A percentile compares a stretch with the other conserved stretches of the same genome.
Evolutionary conservation across 2,113 vertebrate genomes (phyloP).

Genomic region (Hippotragus niger): DNA sequence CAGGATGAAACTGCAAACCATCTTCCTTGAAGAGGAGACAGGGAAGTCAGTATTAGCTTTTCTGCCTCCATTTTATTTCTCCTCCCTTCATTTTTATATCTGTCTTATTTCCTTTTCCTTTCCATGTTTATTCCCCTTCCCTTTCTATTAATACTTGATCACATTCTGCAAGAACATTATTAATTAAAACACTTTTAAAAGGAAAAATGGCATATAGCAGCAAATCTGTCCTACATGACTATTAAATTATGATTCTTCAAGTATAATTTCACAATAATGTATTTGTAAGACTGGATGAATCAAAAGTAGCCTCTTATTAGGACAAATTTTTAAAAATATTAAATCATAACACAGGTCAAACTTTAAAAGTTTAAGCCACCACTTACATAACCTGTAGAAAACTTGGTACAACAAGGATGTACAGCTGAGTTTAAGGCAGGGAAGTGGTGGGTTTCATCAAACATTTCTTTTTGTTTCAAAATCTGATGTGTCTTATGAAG

Average conservation of each 20-base stretch:
- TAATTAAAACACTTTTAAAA: not conserved
- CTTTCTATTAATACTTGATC: not conserved
- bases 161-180: not conserved
- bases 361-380: not conserved
- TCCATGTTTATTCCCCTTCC: not conserved
- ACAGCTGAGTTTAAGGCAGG: not conserved
- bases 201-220: not conserved
- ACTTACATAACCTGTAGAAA: not conserved
- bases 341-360: not conserved
- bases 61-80: not conserved
- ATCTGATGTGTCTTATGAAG: not conserved
- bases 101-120: not conserved
- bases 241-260: not conserved
- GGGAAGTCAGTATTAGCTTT: not conserved
- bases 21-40: not conserved
- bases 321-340: not conserved
- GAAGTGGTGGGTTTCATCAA: not conserved
- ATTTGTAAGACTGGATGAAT: not conserved
- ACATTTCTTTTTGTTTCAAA: not conserved
- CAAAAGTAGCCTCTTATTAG: not conserved
- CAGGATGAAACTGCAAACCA: not conserved
- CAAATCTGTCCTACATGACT: not conserved
- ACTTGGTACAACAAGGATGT: not conserved
- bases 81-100: not conserved
- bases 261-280: not conserved